Evolutionary conservation across 2,888 invertebrate genomes (phyloP).

Genomic region (Pristionchus japonicus): DNA sequence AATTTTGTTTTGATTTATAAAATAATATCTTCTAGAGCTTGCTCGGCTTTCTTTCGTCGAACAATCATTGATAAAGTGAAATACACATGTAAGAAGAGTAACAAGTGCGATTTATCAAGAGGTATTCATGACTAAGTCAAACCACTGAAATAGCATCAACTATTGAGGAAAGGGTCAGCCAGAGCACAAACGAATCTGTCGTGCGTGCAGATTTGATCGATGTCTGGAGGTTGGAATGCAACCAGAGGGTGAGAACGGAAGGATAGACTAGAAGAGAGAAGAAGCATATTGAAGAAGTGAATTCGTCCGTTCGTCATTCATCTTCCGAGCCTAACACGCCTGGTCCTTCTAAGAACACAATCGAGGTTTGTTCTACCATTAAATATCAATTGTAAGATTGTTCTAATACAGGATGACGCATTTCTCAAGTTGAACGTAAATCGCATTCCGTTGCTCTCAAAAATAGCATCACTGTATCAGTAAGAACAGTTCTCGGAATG

Average conservation of each 20-base stretch:
- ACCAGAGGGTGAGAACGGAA: neutral
- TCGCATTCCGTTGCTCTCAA: neutral
- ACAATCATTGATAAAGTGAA: neutral
- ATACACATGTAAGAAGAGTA: neutral
- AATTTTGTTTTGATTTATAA: neutral
- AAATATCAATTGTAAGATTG: neutral
- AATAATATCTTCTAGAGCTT: neutral
- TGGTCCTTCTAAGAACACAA: neutral
- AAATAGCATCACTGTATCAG: neutral
- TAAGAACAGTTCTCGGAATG: neutral
- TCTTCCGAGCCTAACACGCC: neutral
- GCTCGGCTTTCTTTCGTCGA: neutral
- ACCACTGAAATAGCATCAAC: neutral
- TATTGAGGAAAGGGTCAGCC: neutral
- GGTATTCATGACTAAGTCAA: neutral
- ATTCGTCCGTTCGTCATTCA: neutral
- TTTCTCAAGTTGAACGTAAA: neutral
- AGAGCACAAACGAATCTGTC: neutral
- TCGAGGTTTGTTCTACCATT: neutral
- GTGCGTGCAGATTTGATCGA: neutral
- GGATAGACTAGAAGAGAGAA: neutral
- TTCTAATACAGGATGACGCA: neutral
- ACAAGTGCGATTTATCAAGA: neutral
- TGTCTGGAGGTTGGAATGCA: neutral
- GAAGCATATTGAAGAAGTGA: neutral